Conservation (phyloP, 2,797 vertebrate species). For the Channallabes apus region DNA sequence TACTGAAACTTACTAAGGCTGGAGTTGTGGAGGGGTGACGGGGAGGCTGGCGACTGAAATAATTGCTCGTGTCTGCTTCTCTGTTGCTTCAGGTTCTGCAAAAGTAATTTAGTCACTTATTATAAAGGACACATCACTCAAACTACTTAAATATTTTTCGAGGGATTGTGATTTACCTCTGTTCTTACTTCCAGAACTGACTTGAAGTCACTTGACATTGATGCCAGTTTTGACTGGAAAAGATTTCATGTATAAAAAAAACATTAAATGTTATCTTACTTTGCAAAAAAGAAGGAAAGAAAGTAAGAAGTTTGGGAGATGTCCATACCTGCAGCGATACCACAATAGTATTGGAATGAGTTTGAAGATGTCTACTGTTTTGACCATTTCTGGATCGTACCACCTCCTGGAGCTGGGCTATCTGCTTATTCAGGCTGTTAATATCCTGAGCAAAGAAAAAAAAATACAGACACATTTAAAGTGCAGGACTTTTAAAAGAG, state of each 20-base stretch:
- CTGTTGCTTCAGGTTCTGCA: conserved; percentile 80
- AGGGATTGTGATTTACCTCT: conserved; percentile 68
- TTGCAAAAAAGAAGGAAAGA: neutral
- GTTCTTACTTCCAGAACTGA: conserved; percentile 83
- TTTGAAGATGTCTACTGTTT: conserved; percentile 76
- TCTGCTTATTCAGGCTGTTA: conserved; percentile 81
- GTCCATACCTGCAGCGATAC: conserved; percentile 73
- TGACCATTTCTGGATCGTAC: conserved; percentile 72
- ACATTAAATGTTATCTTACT: neutral
- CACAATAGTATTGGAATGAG: conserved; percentile 81
- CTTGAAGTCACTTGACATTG: conserved; percentile 83
- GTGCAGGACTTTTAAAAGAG: neutral
- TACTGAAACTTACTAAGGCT: conserved; percentile 69
- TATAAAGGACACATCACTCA: neutral
- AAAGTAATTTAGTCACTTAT: neutral
- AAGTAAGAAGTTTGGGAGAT: neutral
- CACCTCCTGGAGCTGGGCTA: conserved; percentile 79
- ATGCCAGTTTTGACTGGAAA: conserved; percentile 78
- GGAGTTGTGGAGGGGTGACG: conserved; percentile 68
- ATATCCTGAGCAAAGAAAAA: conserved; percentile 71
- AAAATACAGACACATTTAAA: neutral
- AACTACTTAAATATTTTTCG: neutral
- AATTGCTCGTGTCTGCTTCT: conserved; percentile 78
- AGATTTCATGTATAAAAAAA: conserved; percentile 15
- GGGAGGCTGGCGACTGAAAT: conserved; percentile 68